Evolutionary conservation across 2,113 vertebrate genomes (phyloP), one percentile per base, ranked within the genome.

Genomic region (Amphiprion ocellaris): DNA sequence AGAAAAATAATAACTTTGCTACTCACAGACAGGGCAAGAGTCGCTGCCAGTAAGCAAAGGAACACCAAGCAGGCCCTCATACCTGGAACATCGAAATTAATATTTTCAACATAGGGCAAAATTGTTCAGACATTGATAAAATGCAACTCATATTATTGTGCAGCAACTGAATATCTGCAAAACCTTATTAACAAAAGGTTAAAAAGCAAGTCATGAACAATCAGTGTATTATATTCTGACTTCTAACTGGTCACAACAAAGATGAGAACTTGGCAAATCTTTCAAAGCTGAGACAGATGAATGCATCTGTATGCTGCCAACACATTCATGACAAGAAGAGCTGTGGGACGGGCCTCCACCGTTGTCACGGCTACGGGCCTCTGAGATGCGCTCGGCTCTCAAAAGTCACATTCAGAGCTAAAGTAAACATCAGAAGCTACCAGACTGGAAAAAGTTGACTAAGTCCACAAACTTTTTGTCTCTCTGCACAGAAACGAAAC

Each of bases 391-490:
- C 71, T 76, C 60, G 59, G 37, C 82, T 79, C 87, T 92, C 87
- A 86, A 88, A 93, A 92, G 93, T 94, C 91, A 86, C 88, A 94
- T 93, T 93, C 81, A 91, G 79, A 69, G 75, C 89, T 77, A 88
- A 91, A 94, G 92, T 74, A 91, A 94, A 95, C 93, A 94, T 47
- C 84, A 86, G 87, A 86, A 91, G 76, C 89, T 86, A 92, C 92
- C 87, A 94, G 94, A 94, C 93, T 94, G 94, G 92, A 94, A 93
- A 87, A 91, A 92, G 87, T 90, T 59, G 86, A 88, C 93, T 94
- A 90, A 91, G 88, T 92, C 93, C 85, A 94, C 94, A 94, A 88
- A 84, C 67, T 58, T 84, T 92, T 90, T 90, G 79, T 91, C 69
- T 82, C 85, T 83, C 55, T 73, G 87, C 69, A 67, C 54, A 60